Evolutionary conservation across 2,113 vertebrate genomes (phyloP).

Genomic region (Leptobrachium ailaonicum): DNA sequence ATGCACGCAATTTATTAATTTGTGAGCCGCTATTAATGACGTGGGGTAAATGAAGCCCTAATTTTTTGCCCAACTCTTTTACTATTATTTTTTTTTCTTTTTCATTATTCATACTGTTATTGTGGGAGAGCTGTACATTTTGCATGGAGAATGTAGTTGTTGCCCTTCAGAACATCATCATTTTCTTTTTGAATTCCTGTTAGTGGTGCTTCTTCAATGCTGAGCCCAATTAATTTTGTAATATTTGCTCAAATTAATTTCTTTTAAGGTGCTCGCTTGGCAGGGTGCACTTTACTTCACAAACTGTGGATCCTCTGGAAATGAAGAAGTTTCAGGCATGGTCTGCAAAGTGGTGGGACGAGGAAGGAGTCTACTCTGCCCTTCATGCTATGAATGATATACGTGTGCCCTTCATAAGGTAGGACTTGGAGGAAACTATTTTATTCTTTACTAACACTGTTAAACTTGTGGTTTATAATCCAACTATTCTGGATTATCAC

Average conservation of each 20-base stretch:
- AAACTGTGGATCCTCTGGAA: conserved; percentile 81
- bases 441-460: too few species aligned
- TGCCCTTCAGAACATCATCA: background rate
- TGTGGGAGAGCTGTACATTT: background rate
- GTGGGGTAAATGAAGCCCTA: too few species aligned
- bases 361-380: conserved; percentile 80
- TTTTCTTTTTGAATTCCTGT: background rate
- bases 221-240: too few species aligned
- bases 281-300: conserved; percentile 63
- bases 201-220: background rate
- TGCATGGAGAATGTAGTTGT: background rate
- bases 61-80: too few species aligned
- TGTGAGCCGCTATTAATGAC: too few species aligned
- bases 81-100: too few species aligned
- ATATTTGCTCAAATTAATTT: conserved; percentile 27
- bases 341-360: conserved; percentile 91
- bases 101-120: background rate
- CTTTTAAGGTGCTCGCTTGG: conserved; percentile 51
- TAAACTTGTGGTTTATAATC: too few species aligned
- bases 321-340: conserved; percentile 83
- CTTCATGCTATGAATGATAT: conserved; percentile 95
- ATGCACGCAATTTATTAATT: too few species aligned
- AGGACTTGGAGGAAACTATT: too few species aligned
- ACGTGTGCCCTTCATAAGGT: conserved; percentile 95
- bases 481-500: too few species aligned